phyloP scores from a whole-genome alignment of 2,797 vertebrate species.

The Notoglanidium macrostoma region DNA sequence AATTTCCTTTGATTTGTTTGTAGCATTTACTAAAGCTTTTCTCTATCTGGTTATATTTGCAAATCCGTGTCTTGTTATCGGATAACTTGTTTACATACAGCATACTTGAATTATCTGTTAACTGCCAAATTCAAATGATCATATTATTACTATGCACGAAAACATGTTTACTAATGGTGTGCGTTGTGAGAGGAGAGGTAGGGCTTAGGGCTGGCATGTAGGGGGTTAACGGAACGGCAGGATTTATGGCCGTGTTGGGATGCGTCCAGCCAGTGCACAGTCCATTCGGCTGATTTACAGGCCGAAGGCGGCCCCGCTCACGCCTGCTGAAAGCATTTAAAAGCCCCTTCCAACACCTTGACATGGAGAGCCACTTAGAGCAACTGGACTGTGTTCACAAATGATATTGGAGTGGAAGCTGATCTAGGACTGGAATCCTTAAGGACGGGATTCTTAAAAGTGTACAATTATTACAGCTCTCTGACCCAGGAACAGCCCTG shows the following conservation, averaged over 20 bases:
- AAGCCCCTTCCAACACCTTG: constrained; percentile 63
- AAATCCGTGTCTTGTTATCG: not conserved
- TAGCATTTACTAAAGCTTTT: not conserved
- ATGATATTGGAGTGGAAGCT: constrained; percentile 15
- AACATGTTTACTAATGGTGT: constrained; percentile 19
- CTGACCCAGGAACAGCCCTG: not conserved
- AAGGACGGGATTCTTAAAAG: not conserved
- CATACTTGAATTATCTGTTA: not conserved
- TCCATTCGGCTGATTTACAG: constrained; percentile 80
- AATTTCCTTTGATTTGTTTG: not conserved
- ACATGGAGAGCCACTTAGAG: constrained; percentile 69
- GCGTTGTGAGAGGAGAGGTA: constrained; percentile 66
- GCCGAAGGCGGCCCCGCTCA: constrained; percentile 68
- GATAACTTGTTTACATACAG: not conserved
- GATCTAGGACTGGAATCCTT: constrained; percentile 7
- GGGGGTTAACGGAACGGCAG: constrained; percentile 75
- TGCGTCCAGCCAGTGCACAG: constrained; percentile 71
- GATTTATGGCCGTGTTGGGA: constrained; percentile 78
- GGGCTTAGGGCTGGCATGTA: constrained; percentile 66
- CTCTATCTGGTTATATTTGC: not conserved
- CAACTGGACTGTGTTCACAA: constrained; percentile 68
- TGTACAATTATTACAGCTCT: constrained; percentile 26
- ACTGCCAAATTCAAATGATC: not conserved
- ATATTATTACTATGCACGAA: not conserved
- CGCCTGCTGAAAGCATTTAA: constrained; percentile 80